phyloP scores from a whole-genome alignment of 2,113 vertebrate genomes.

The Miniopterus natalensis region DNA sequence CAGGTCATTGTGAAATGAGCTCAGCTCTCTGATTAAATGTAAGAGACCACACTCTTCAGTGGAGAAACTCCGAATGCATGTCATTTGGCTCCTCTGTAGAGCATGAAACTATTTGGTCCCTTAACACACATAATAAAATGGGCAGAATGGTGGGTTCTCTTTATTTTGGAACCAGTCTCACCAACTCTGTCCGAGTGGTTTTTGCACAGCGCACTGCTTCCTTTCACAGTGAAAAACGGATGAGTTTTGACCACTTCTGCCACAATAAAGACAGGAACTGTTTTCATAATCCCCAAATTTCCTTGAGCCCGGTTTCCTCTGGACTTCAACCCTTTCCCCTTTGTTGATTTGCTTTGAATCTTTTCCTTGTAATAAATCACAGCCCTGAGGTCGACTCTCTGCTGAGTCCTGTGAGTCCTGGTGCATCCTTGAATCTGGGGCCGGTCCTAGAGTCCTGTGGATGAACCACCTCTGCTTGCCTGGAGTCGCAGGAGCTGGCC shows the following conservation, averaged over 20 bases:
- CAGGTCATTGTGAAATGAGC: too few species aligned
- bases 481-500: neutral
- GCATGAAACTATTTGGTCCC: neutral
- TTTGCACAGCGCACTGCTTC: rapidly evolving
- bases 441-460: neutral
- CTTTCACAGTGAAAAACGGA: neutral
- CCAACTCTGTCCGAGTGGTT: too few species aligned
- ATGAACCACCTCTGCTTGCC: neutral
- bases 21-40: too few species aligned
- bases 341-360: neutral
- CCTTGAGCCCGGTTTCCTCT: neutral
- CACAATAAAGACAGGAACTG: rapidly evolving
- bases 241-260: neutral
- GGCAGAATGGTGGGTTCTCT: neutral
- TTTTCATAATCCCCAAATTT: neutral
- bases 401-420: neutral
- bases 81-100: neutral
- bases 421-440: neutral
- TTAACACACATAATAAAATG: neutral
- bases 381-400: neutral
- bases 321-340: neutral
- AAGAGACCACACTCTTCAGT: neutral
- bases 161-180: neutral
- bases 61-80: neutral
- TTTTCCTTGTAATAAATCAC: neutral